Evolutionary conservation across 2,888 invertebrate genomes (phyloP), one percentile per base, ranked within the genome.

Genomic region (Hipparchia sbordonii): DNA sequence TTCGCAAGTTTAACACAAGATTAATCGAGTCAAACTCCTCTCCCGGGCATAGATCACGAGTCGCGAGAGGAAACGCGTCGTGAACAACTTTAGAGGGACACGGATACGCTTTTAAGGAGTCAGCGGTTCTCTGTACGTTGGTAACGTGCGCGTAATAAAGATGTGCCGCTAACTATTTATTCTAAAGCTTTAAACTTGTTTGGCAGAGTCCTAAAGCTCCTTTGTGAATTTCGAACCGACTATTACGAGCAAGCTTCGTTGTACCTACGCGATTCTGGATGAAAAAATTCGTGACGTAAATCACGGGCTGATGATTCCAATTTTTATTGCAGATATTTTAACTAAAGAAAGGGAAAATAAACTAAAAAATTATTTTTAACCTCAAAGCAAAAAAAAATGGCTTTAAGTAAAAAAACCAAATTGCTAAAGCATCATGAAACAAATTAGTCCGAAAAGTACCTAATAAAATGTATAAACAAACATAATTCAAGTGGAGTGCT

Each of bases 31-130:
- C 52, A 13, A 52, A 52, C 59, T 56, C 57, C 66, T 72, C 63
- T 54, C 65, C 56, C 45, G 51, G 54, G 67, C 70, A 72, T 72
- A 68, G 74, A 76, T 73, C 73, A 70, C 76, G 76, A 72, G 73
- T 72, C 65, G 66, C 71, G 72, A 74, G 75, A 69, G 67, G 52
- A 76, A 65, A 74, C 74, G 76, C 69, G 76, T 72, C 68, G 76
- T 72, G 79, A 86, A 87, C 88, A 89, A 84, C 87, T 89, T 84
- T 83, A 82, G 77, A 80, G 78, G 81, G 81, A 89, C 89, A 90
- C 80, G 89, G 85, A 85, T 89, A 87, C 83, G 87, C 90, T 89
- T 89, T 90, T 87, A 90, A 84, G 79, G 77, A 80, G 82, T 78
- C 79, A 77, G 73, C 76, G 74, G 70, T 71, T 73, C 72, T 74